Evolutionary conservation across 2,888 invertebrate species (phyloP).

Genomic region (Congeria kusceri): DNA sequence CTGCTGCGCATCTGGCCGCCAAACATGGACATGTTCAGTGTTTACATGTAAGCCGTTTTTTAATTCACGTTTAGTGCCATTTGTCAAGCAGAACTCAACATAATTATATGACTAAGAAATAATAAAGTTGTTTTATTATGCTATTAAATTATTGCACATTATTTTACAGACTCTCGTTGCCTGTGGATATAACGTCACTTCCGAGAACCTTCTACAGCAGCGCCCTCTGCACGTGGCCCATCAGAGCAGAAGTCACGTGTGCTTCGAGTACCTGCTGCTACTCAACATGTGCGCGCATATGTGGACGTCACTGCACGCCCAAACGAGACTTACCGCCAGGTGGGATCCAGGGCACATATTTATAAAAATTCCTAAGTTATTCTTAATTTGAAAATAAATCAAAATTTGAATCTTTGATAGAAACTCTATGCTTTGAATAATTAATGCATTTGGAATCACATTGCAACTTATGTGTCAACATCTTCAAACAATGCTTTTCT

Average conservation of each 20-base stretch:
- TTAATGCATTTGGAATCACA: too few species aligned
- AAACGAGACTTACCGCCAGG: constrained; percentile 15
- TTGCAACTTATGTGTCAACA: too few species aligned
- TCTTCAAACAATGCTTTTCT: too few species aligned
- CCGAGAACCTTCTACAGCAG: constrained; percentile 61
- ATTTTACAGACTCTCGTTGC: constrained; percentile 64
- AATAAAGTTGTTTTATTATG: background rate
- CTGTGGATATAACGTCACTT: constrained; percentile 65
- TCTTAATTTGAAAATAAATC: too few species aligned
- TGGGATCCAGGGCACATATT: background rate
- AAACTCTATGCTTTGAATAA: too few species aligned
- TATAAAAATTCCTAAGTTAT: too few species aligned
- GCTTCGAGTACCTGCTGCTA: constrained; percentile 63
- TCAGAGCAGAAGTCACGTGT: constrained; percentile 48
- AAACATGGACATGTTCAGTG: constrained; percentile 67
- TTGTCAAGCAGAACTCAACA: background rate
- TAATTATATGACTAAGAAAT: background rate
- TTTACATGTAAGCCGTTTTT: constrained; percentile 57
- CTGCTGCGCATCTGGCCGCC: constrained; percentile 69
- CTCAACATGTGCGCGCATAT: constrained; percentile 54
- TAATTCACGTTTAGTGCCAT: background rate
- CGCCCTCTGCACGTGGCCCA: constrained; percentile 69
- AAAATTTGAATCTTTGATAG: too few species aligned
- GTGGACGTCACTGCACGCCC: constrained; percentile 15
- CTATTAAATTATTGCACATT: background rate